Conservation (phyloP, 2,113 vertebrate species). For the Arvicanthis niloticus region DNA sequence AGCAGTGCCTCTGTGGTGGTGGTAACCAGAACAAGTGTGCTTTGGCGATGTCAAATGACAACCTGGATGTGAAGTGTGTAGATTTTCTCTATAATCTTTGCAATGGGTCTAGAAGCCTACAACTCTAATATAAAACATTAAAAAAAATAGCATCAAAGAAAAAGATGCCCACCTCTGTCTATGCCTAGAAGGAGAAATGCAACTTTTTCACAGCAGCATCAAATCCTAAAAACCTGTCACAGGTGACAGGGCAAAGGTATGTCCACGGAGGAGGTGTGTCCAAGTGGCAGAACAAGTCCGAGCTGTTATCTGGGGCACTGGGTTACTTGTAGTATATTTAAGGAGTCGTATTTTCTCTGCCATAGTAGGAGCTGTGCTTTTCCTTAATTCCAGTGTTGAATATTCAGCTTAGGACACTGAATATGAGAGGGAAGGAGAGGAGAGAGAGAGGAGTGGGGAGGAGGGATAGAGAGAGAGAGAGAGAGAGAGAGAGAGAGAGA, state of each 20-base stretch:
- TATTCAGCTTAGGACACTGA: background rate
- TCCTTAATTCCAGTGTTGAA: background rate
- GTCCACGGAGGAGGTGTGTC: background rate
- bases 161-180: background rate
- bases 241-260: background rate
- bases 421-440: too few relatives aligned
- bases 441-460: too few relatives aligned
- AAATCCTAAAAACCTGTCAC: background rate
- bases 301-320: background rate
- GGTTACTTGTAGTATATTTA: background rate
- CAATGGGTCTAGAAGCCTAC: constrained; percentile 29
- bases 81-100: background rate
- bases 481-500: background rate
- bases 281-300: background rate
- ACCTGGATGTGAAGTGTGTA: background rate
- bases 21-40: background rate
- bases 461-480: too few relatives aligned
- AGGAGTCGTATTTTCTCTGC: background rate
- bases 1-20: background rate
- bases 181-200: background rate
- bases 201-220: background rate
- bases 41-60: background rate
- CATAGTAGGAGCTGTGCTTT: background rate
- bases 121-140: constrained; percentile 15
- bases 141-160: background rate